A percentile compares a stretch with the other conserved stretches of the same genome.
Evolutionary conservation across 2,797 vertebrate genomes (phyloP).

Genomic region (Ctenopoma multispine): DNA sequence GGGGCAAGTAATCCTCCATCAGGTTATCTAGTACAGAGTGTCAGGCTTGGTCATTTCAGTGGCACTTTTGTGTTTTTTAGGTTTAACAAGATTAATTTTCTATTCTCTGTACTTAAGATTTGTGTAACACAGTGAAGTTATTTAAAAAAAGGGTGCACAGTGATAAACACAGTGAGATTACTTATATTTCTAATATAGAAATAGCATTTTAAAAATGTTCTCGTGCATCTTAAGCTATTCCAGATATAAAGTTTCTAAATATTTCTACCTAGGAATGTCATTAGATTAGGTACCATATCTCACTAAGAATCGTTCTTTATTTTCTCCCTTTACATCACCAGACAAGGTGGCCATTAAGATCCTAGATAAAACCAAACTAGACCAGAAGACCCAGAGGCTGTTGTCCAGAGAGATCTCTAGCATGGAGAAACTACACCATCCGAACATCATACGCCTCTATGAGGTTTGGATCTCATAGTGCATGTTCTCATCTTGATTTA

Average conservation of each 20-base stretch:
- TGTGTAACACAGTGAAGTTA: background rate
- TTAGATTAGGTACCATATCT: background rate
- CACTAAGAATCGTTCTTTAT: background rate
- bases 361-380: slow-evolving; percentile 97
- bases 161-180: background rate
- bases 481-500: background rate
- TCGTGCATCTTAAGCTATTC: background rate
- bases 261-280: background rate
- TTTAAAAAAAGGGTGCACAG: background rate
- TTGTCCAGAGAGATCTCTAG: slow-evolving; percentile 96
- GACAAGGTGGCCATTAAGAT: slow-evolving; percentile 99
- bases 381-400: slow-evolving; percentile 94
- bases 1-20: slow-evolving; percentile 48
- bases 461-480: slow-evolving; percentile 78
- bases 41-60: slow-evolving; percentile 18
- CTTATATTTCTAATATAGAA: background rate
- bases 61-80: background rate
- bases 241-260: background rate
- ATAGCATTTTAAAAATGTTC: background rate
- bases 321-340: slow-evolving; percentile 64
- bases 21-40: slow-evolving; percentile 36
- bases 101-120: background rate
- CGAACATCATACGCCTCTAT: slow-evolving; percentile 96
- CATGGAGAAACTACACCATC: slow-evolving; percentile 98
- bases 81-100: background rate